These are phyloP conservation scores for Limnephilus auricula DNA, from an alignment of 2,888 invertebrate genomes.

Conservation along the genomic window DNA sequence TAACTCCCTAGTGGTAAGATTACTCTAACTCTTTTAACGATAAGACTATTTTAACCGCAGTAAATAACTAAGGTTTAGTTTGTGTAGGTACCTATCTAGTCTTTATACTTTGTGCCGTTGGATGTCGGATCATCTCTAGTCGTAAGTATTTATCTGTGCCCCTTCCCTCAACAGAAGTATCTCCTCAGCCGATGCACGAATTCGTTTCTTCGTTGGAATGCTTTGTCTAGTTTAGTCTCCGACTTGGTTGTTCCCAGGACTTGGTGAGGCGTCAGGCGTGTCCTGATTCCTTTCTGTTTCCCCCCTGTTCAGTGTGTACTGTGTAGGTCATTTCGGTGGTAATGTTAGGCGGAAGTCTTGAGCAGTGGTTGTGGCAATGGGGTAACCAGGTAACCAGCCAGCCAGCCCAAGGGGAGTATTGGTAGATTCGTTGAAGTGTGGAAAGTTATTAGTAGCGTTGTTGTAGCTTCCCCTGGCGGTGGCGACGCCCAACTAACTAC, in stretches of 20 bases:
- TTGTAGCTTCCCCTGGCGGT: neutral
- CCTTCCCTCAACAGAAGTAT: neutral
- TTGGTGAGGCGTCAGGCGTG: slow-evolving; percentile 18
- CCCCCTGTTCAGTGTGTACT: slow-evolving; percentile 31
- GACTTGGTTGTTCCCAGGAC: slow-evolving; percentile 32
- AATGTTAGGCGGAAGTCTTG: slow-evolving; percentile 46
- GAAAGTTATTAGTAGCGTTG: neutral
- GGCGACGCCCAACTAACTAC: neutral
- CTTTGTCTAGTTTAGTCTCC: neutral
- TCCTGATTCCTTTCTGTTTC: slow-evolving; percentile 49
- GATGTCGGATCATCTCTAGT: slow-evolving; percentile 49
- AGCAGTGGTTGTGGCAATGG: neutral
- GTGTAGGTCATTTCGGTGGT: slow-evolving; percentile 52
- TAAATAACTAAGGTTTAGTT: slow-evolving; percentile 42
- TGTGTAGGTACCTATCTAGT: slow-evolving; percentile 38
- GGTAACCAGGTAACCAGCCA: neutral
- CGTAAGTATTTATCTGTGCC: slow-evolving; percentile 51
- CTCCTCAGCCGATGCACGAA: neutral
- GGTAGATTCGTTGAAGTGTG: slow-evolving; percentile 23
- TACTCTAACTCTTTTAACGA: slow-evolving; percentile 43
- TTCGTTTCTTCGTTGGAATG: neutral
- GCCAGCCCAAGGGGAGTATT: neutral
- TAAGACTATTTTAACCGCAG: slow-evolving; percentile 55
- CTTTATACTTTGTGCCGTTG: slow-evolving; percentile 51
- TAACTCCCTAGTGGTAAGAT: slow-evolving; percentile 64